phyloP scores from a whole-genome alignment of 2,888 invertebrate species.

The Acrobasis consociella region DNA sequence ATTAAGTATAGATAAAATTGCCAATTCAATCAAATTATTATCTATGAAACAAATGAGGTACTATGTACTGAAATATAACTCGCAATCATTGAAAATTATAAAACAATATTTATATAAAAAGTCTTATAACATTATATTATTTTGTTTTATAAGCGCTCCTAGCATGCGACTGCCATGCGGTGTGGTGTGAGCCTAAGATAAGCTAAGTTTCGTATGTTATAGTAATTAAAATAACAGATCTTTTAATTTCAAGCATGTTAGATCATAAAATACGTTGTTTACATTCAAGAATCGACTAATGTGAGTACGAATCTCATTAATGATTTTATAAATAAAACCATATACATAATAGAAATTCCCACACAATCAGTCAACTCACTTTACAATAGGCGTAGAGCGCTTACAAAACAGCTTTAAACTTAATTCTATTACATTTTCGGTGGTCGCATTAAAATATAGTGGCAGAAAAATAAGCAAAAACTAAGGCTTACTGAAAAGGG shows the following conservation, averaged over 20 bases:
- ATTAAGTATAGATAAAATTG: slow-evolving; percentile 40
- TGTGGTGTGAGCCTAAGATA: too few relatives aligned
- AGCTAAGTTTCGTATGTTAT: too few relatives aligned
- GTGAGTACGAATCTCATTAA: not conserved
- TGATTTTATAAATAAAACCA: not conserved
- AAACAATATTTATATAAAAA: slow-evolving; percentile 4
- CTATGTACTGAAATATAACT: slow-evolving; percentile 13
- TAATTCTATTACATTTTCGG: slow-evolving; percentile 32
- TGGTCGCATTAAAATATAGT: slow-evolving; percentile 32
- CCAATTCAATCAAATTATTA: slow-evolving; percentile 7
- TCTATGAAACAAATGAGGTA: slow-evolving; percentile 7
- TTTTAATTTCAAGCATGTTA: too few relatives aligned
- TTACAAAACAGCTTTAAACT: slow-evolving; percentile 9
- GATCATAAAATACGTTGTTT: too few relatives aligned
- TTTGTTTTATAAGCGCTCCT: slow-evolving; percentile 9
- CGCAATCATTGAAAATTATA: not conserved
- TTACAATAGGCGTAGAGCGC: not conserved
- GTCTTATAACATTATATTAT: not conserved
- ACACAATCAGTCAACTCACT: not conserved
- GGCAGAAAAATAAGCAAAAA: slow-evolving; percentile 24
- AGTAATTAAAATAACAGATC: too few relatives aligned
- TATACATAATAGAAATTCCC: not conserved
- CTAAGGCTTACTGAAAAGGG: not conserved
- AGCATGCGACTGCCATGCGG: too few relatives aligned
- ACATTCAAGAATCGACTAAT: not conserved